These are phyloP conservation scores for Hemicrepidius hirtus DNA, from an alignment of 2,888 invertebrate species.

Conservation along the genomic window DNA sequence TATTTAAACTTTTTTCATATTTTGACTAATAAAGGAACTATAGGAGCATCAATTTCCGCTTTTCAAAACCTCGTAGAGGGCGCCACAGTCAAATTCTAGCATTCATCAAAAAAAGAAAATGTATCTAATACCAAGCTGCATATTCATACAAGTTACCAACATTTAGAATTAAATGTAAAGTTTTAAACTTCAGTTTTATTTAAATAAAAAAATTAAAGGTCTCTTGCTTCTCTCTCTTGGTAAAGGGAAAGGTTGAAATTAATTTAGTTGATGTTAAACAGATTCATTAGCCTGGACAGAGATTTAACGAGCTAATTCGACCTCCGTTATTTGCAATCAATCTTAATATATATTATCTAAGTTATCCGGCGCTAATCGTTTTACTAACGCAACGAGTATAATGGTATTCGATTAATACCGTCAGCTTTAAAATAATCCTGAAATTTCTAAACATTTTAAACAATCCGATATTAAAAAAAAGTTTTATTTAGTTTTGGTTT, in stretches of 20 bases:
- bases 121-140: too few species aligned
- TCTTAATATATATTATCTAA: slow-evolving; percentile 33
- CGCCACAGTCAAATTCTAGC: too few species aligned
- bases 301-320: slow-evolving; percentile 37
- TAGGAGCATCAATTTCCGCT: too few species aligned
- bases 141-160: too few species aligned
- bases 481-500: neutral
- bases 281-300: slow-evolving; percentile 36
- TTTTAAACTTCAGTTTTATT: neutral
- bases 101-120: too few species aligned
- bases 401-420: slow-evolving; percentile 11
- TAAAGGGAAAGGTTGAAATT: slow-evolving; percentile 16
- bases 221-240: too few species aligned
- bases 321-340: slow-evolving; percentile 36
- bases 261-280: slow-evolving; percentile 37
- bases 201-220: slow-evolving; percentile 9
- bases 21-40: too few species aligned
- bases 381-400: slow-evolving; percentile 17
- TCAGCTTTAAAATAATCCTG: slow-evolving; percentile 7
- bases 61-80: too few species aligned
- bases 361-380: slow-evolving; percentile 31
- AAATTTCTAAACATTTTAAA: neutral
- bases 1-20: too few species aligned
- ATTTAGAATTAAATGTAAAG: neutral
- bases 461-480: neutral